phyloP scores from a whole-genome alignment of 2,797 vertebrate genomes.

The Pogonophryne albipinna region DNA sequence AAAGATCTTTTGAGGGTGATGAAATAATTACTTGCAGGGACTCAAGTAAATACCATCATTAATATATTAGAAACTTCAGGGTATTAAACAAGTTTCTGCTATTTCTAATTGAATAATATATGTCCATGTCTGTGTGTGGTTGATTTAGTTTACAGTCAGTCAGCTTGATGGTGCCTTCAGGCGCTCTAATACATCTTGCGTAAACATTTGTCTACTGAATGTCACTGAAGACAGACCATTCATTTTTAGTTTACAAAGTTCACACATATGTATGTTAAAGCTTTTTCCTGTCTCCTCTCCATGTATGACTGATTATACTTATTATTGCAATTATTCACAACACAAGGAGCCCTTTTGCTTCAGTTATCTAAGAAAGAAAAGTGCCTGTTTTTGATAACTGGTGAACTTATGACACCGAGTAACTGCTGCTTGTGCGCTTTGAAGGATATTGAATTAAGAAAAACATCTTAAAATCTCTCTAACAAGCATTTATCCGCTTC shows the following conservation, averaged over 20 bases:
- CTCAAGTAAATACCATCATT: not conserved
- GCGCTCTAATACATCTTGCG: not conserved
- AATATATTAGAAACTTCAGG: conserved; percentile 11
- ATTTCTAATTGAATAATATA: conserved; percentile 1
- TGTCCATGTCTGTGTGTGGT: not conserved
- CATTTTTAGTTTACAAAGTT: conserved; percentile 7
- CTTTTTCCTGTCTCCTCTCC: conserved; percentile 3
- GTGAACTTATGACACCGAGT: conserved; percentile 16
- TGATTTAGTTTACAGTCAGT: conserved; percentile 6
- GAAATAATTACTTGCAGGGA: conserved; percentile 26
- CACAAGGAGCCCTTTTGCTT: conserved; percentile 34
- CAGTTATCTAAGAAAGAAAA: conserved; percentile 44
- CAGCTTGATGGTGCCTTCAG: not conserved
- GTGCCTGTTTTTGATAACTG: conserved; percentile 58
- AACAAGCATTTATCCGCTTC: not conserved
- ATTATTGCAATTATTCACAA: conserved; percentile 20
- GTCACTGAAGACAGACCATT: not conserved
- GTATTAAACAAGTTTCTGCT: conserved; percentile 13
- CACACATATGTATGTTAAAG: not conserved
- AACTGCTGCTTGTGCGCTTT: conserved; percentile 3
- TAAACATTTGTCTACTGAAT: conserved; percentile 21
- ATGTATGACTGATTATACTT: conserved; percentile 41
- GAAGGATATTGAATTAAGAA: conserved; percentile 15
- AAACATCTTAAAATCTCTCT: conserved; percentile 40
- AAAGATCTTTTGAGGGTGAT: not conserved